These are phyloP conservation scores for Drosophila gunungcola DNA, from an alignment of 1,140 invertebrate genomes.

Conservation along the genomic window DNA sequence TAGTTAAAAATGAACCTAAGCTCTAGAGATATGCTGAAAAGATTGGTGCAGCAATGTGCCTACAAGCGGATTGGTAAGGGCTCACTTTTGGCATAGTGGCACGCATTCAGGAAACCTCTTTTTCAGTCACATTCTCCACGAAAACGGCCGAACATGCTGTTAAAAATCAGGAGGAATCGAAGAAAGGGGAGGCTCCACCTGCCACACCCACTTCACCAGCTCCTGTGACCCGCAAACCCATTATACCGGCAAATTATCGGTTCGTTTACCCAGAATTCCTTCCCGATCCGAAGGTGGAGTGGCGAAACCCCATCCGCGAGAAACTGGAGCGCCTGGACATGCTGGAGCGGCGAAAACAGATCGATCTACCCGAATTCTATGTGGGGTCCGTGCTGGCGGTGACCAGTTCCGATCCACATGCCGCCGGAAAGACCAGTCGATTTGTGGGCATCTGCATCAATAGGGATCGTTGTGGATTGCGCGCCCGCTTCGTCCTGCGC, in stretches of 20 bases:
- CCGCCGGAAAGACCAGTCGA: constrained; percentile 92
- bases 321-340: constrained; percentile 97
- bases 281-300: constrained; percentile 92
- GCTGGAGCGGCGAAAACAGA: constrained; percentile 89
- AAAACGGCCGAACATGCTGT: constrained; percentile 66
- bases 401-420: constrained; percentile 94
- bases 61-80: constrained; percentile 67
- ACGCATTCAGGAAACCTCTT: not conserved
- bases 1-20: constrained; percentile 71
- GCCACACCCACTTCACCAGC: not conserved
- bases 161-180: constrained; percentile 25
- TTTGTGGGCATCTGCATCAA: constrained; percentile 99
- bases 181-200: constrained; percentile 16
- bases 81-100: not conserved
- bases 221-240: constrained; percentile 49
- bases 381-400: constrained; percentile 97
- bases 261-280: constrained; percentile 97
- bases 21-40: constrained; percentile 41
- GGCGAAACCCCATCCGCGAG: constrained; percentile 93
- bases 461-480: constrained; percentile 91
- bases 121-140: constrained; percentile 78
- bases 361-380: constrained; percentile 99
- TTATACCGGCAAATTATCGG: constrained; percentile 87
- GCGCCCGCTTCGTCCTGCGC: constrained; percentile 93
- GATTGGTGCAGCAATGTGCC: constrained; percentile 34